Evolutionary conservation across 2,888 invertebrate genomes (phyloP), one percentile per base, ranked within the genome.

Genomic region (Steromphala cineraria): DNA sequence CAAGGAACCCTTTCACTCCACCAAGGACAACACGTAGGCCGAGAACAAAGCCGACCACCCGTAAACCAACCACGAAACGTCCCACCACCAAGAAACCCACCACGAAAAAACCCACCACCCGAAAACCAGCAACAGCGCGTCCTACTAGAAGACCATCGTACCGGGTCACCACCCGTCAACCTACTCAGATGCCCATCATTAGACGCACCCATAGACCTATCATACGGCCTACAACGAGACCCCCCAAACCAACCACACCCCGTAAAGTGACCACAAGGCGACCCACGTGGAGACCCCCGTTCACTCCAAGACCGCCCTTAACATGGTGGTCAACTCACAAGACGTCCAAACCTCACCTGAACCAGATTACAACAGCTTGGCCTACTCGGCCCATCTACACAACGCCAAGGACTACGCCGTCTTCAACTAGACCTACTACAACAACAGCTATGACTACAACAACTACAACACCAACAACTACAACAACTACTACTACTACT

Each of bases 291-390:
- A 53, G 19, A 67, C 53, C 53, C 7, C 55, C 55, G 0, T 78
- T 31, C 28, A 40, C 67, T 21, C 40, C 79, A 21, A 79, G 71
- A 53, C 75, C 75, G 46, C 24, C 52, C 0, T 21, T 53, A 7
- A 79, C 79, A n/a, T 79, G 79, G 24, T 79, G 79, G 79, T 71
- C 67, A 53, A 55, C 79, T 21, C 67, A 31, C 17, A 79, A 53
- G 53, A 46, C 75, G 10, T 75, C 24, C 21, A 75, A 40, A 0
- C 40, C 46, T 0, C 52, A 52, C 46, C 24, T 62, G 17, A 62
- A 62, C 17, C 28, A 24, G 28, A 62, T 62, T 31, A 75, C 75
- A 17, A 46, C 52, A n/a, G 24, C 40, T 4, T 75, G 75, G 75
- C 75, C 75, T 2, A 75, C 75, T n/a, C 40, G 75, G 52, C 75